Evolutionary conservation across 2,797 vertebrate species (phyloP), one percentile per base, ranked within the genome.

Genomic region (Macropus fuliginosus): DNA sequence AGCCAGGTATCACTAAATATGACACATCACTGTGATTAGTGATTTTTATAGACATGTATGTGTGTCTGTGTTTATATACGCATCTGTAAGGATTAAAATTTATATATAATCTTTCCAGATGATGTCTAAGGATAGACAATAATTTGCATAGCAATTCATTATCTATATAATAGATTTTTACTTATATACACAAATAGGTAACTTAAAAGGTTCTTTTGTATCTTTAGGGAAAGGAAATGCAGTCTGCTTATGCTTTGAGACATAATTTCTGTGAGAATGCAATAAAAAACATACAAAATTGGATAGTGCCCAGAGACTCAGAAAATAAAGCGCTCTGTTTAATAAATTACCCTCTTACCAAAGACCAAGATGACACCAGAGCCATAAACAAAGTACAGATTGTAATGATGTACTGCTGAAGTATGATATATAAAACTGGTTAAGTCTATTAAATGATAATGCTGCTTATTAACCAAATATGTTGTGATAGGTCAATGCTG

Each of bases 381-480:
- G 55, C 34, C 94, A 97, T 31, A 95, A 97, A 94, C 56, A 95
- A 91, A 93, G 97, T n/a, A 52, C 74, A 66, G 92, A 52, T 13
- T 91, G 50, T 52, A 94, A 94, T 52, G 92, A 54, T 95, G 56
- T 93, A 93, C 87, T 0, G 21, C 0, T 55, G 93, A 96, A 50
- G 31, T 91, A 56, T 55, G 94, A 95, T 56, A 57, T 40, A 96
- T 50, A 96, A 97, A 98, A 96, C 92, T 10, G 0, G 94, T 93
- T 96, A 94, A 97, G 96, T 94, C 97, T 98, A 98, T 97, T 93
- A 97, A 97, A 97, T 95, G 95, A 98, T 97, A 98, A 97, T 96
- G 96, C 87, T 98, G 98, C 98, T 98, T 98, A 98, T 98, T 98
- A 98, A 98, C 98, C 98, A 98, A 96, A 55, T 97, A 97, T 96